A percentile compares a stretch with the other conserved stretches of the same genome.
Evolutionary conservation across 1,140 invertebrate genomes (phyloP).

Genomic region (Sesamia nonagrioides): DNA sequence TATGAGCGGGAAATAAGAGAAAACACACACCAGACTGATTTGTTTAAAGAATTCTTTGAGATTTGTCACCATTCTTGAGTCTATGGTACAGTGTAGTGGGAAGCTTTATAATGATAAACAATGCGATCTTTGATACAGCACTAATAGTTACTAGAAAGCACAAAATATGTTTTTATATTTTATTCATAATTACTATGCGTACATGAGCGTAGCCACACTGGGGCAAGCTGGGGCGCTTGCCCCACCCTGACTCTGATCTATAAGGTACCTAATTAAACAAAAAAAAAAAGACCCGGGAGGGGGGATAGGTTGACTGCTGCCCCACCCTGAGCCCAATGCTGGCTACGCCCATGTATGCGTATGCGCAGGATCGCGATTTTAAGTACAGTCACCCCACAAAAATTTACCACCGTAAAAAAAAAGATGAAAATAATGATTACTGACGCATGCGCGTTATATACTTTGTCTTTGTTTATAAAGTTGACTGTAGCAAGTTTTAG

Average conservation of each 20-base stretch:
- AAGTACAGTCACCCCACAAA: slow-evolving; percentile 15
- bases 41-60: not conserved
- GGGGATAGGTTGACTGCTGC: too few species aligned
- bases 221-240: too few species aligned
- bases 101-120: not conserved
- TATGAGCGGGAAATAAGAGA: too few species aligned
- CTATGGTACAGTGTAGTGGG: not conserved
- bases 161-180: slow-evolving; percentile 46
- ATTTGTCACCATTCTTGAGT: not conserved
- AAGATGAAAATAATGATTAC: too few species aligned
- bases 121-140: not conserved
- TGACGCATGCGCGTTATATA: too few species aligned
- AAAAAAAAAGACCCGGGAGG: too few species aligned
- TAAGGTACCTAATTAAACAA: too few species aligned
- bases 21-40: too few species aligned
- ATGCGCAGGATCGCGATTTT: slow-evolving; percentile 27
- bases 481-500: slow-evolving; percentile 40
- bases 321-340: too few species aligned
- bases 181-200: slow-evolving; percentile 29
- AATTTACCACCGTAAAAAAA: too few species aligned
- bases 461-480: slow-evolving; percentile 25
- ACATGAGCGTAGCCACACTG: too few species aligned
- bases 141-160: slow-evolving; percentile 39
- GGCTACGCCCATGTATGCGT: not conserved
- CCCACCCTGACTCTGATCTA: too few species aligned